phyloP scores from a whole-genome alignment of 2,797 vertebrate genomes.

The Lerista edwardsae region DNA sequence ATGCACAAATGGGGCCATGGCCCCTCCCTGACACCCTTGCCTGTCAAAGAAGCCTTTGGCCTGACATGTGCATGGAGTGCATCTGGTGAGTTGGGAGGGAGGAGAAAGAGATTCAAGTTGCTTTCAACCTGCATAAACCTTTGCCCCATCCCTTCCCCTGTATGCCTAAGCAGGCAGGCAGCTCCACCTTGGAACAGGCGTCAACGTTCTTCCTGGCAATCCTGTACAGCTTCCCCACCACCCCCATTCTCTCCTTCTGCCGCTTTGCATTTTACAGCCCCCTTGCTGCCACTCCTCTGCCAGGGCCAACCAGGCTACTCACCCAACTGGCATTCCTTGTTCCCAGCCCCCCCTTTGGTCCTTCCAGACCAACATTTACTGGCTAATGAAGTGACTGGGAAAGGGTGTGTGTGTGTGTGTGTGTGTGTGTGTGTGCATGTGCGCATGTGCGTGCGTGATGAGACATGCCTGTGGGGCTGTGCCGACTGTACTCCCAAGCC shows the following conservation, averaged over 20 bases:
- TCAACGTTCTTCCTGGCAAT: background rate
- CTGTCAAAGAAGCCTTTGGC: background rate
- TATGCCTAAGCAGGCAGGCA: background rate
- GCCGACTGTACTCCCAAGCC: conserved; percentile 61
- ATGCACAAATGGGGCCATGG: background rate
- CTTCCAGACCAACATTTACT: conserved; percentile 24
- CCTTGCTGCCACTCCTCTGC: background rate
- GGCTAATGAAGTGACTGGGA: conserved; percentile 66
- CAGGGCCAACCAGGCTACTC: background rate
- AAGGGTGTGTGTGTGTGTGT: background rate
- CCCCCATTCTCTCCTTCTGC: background rate
- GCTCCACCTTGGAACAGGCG: background rate
- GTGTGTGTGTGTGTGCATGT: too few species aligned
- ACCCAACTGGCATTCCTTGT: background rate
- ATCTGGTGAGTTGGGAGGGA: background rate
- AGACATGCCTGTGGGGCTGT: conserved; percentile 46
- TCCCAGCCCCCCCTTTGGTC: background rate
- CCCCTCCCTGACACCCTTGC: background rate
- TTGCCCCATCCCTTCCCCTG: background rate
- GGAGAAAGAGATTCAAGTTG: background rate
- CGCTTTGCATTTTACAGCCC: background rate
- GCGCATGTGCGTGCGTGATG: background rate
- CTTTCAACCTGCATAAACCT: background rate
- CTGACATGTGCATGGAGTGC: background rate
- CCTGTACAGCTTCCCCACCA: background rate